Percentiles rank a stretch among this genome's conserved stretches.
Evolutionary conservation across 37 sponge, comb jelly and placozoan species (phyloP).

Genomic region (Theonella swinhoei): DNA sequence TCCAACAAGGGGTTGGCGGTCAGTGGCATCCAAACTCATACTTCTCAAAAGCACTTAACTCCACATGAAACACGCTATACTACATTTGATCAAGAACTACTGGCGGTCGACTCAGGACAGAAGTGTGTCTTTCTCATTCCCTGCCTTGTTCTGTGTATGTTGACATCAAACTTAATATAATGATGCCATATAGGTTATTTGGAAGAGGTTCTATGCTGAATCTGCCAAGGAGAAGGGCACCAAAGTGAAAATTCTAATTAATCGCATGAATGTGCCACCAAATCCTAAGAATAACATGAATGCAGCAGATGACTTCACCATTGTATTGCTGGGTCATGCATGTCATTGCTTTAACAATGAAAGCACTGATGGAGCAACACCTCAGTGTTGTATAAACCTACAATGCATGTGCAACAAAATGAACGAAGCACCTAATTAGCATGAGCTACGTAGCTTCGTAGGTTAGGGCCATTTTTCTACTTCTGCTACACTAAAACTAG

Average conservation of each 20-base stretch:
- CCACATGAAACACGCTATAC: neutral
- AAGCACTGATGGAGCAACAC: too few relatives aligned
- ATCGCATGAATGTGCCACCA: conserved; percentile 8
- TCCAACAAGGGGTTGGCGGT: neutral
- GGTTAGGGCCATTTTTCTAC: too few relatives aligned
- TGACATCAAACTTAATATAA: too few relatives aligned
- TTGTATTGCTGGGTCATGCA: too few relatives aligned
- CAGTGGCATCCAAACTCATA: neutral
- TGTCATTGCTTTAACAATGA: too few relatives aligned
- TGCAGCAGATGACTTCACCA: conserved; percentile 45
- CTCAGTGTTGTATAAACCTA: too few relatives aligned
- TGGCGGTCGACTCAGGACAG: neutral
- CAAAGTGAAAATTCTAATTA: conserved; percentile 20
- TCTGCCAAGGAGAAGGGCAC: conserved; percentile 39
- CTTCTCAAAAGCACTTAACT: neutral
- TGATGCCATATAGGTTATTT: conserved; percentile 35
- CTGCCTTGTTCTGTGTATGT: too few relatives aligned
- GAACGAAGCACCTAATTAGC: too few relatives aligned
- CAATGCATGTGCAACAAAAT: too few relatives aligned
- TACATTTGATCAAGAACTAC: neutral
- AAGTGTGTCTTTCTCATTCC: too few relatives aligned
- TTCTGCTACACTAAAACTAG: too few relatives aligned
- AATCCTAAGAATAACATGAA: conserved; percentile 33
- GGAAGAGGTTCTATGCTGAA: conserved; percentile 14
- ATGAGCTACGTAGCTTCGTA: too few relatives aligned